Evolutionary conservation across 2,113 vertebrate species (phyloP), one percentile per base, ranked within the genome.

Genomic region (Alouatta palliata): DNA sequence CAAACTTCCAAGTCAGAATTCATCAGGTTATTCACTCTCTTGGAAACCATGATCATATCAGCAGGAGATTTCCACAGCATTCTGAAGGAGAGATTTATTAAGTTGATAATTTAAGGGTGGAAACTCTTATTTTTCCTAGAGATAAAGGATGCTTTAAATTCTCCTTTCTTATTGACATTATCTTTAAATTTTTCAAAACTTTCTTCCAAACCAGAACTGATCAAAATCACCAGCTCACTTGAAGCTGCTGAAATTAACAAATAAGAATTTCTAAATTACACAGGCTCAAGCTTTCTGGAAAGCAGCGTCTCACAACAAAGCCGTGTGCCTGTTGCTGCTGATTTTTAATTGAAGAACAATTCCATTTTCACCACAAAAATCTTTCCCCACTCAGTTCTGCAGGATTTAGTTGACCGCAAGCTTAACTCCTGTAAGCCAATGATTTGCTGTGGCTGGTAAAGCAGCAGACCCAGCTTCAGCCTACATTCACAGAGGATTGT

Each of bases 241-340:
- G 25, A 95, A 87, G 47, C 61, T 80, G 70, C 58, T 95, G 47
- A 80, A 89, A 56, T 68, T 66, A n/a, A 73, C 25, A 88, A 91
- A 47, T 75, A 87, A 84, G 56, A 88, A 79, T 61, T 71, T 49
- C 54, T 4, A 40, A 27, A 30, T 96, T 5, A 27, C 8, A 3
- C 20, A 47, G 43, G 6, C 25, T 82, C 27, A 70, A 52, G 10
- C 20, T 43, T 82, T 92, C 56, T 70, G 16, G 37, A 43, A 90
- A 81, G 66, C 66, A 17, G 17, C 16, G 8, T n/a, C 40, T 40
- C 45, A 93, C 11, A 73, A 68, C 52, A 37, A 21, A 89, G 10
- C 47, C 54, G 27, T 19, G 23, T 76, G 49, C 80, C 9, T 40
- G 20, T 25, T 43, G 45, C 75, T 40, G 91, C 84, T 54, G 54